A percentile compares a stretch with the other conserved stretches of the same genome.
These are phyloP conservation scores for Axea sp. DNA, from an alignment of 2,888 invertebrate species.

Conservation along the genomic window DNA sequence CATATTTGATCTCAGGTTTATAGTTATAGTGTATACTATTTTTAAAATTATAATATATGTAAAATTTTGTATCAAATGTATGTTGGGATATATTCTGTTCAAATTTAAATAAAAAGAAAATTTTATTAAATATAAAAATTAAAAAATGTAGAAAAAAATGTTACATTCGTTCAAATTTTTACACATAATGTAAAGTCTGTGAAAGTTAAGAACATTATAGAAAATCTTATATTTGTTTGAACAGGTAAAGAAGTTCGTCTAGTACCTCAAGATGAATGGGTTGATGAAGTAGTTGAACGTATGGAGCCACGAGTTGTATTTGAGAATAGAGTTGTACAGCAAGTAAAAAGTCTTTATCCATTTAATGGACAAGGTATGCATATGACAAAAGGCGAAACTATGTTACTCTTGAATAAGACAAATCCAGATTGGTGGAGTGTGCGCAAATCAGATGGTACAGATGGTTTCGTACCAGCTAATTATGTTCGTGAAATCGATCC, in stretches of 20 bases:
- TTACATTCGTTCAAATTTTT: too few relatives aligned
- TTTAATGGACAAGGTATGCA: constrained; percentile 96
- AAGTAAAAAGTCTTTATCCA: constrained; percentile 92
- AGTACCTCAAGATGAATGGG: constrained; percentile 95
- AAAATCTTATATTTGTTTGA: too few relatives aligned
- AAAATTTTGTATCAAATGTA: too few relatives aligned
- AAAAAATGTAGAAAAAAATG: too few relatives aligned
- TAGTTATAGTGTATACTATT: too few relatives aligned
- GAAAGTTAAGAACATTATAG: too few relatives aligned
- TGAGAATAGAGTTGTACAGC: constrained; percentile 92
- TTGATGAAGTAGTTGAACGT: constrained; percentile 92
- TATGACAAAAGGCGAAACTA: constrained; percentile 94
- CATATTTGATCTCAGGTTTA: too few relatives aligned
- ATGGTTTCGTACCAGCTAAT: constrained; percentile 98
- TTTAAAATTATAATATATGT: too few relatives aligned
- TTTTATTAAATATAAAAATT: too few relatives aligned
- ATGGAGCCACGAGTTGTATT: constrained; percentile 92
- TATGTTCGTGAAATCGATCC: constrained; percentile 96
- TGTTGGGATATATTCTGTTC: too few relatives aligned
- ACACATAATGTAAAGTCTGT: too few relatives aligned
- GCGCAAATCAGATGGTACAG: constrained; percentile 93
- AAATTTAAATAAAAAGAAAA: too few relatives aligned
- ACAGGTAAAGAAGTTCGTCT: constrained; percentile 87
- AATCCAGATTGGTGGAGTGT: constrained; percentile 99
- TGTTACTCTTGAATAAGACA: constrained; percentile 96